Conservation (phyloP, 35 echinoderm and acorn worm species). For the Apostichopus parvimensis region DNA sequence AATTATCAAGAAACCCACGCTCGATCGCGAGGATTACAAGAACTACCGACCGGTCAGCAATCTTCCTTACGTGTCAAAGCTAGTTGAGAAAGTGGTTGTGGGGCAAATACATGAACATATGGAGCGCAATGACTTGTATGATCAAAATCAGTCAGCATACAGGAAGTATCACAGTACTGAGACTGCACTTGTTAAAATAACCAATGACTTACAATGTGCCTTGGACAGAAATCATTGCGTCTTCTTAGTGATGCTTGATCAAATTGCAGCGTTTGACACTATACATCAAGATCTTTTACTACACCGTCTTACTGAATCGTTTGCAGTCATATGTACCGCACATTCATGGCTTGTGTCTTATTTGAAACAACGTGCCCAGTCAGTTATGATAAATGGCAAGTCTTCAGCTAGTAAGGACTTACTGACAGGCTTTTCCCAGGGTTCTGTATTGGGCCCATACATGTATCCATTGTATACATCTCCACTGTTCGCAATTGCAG, state of each 20-base stretch:
- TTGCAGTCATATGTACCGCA: slow-evolving; percentile 31
- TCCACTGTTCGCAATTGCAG: background rate
- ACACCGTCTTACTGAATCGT: background rate
- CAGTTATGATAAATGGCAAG: background rate
- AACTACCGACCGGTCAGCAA: no score
- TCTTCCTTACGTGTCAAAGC: no score
- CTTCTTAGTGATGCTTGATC: slow-evolving; percentile 30
- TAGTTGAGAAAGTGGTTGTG: no score
- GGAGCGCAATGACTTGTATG: slow-evolving; percentile 17
- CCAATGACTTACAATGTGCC: slow-evolving; percentile 46
- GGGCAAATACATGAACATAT: no score
- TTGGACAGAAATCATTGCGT: background rate
- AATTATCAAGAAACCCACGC: no score
- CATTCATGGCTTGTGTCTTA: slow-evolving; percentile 7
- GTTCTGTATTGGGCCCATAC: background rate
- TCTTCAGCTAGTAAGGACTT: background rate
- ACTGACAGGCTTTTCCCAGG: background rate
- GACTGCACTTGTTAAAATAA: slow-evolving; percentile 49
- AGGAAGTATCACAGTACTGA: slow-evolving; percentile 57
- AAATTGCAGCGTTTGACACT: slow-evolving; percentile 30
- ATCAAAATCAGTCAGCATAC: slow-evolving; percentile 56
- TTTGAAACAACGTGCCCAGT: background rate
- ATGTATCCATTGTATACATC: background rate
- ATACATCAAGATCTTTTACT: slow-evolving; percentile 54
- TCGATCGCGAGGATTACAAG: no score